Base-by-base conservation (phyloP, 2,797 vertebrate species). In the Sphenodon punctatus region DNA sequence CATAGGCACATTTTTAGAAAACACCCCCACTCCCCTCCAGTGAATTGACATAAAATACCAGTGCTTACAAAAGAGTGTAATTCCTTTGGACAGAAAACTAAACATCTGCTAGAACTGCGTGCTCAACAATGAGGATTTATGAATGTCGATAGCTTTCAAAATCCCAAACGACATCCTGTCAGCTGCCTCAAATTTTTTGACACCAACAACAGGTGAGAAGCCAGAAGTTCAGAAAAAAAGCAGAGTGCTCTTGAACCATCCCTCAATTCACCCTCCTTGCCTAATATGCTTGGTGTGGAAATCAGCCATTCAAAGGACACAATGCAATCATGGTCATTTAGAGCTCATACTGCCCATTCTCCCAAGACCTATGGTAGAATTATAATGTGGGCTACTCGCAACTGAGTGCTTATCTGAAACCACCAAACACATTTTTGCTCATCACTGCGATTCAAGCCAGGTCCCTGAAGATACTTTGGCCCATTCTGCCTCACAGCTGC, bases 381-480 rank as follows among this genome's bases (percentile, higher is more conserved):
- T 51, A 63, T 60, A 80, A 82, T 67, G 58, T 60, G 38, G 4
- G 6, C 64, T 80, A 78, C 66, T 79, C 82, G 81, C 78, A 90
- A 88, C 30, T 9, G 36, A 82, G 70, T 0, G 5, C 56, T 88
- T 80, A 76, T 67, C 70, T 68, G 66, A 53, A 82, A 87, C 58
- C 56, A 85, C 79, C 78, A 85, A 93, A 80, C 23, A 89, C 48
- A 84, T 80, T 84, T 80, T 65, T n/a, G 72, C 81, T 87, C 76
- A 38, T 80, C 72, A 67, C 53, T 14, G 30, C 56, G 70, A 83
- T 51, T 86, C 60, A 80, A 84, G 85, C 78, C 91, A 92, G 67
- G 53, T 88, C 70, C 81, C 85, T 81, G 86, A 86, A 89, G 86
- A 85, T 88, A 81, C 80, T 82, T 86, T 89, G 88, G 87, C 80